Conservation (phyloP, 2,113 vertebrate genomes). For the Cephalophus harveyi region DNA sequence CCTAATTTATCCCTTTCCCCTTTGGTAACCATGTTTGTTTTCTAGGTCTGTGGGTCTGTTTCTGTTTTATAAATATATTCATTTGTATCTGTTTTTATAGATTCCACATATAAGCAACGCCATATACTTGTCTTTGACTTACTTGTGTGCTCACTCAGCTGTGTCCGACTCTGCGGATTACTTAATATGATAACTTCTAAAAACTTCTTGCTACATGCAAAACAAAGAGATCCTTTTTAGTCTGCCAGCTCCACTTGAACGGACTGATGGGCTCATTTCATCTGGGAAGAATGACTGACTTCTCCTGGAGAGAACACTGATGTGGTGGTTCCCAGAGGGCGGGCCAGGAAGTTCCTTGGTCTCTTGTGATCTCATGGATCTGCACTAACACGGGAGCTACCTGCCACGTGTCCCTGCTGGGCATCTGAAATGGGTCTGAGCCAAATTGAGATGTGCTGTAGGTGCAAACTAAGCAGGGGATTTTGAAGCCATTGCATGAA, state of each 20-base stretch:
- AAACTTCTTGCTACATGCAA: background rate
- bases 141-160: background rate
- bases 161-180: accelerated
- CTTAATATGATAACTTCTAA: background rate
- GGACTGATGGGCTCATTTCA: background rate
- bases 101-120: background rate
- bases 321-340: background rate
- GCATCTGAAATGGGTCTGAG: background rate
- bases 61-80: background rate
- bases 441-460: accelerated
- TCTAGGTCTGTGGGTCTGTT: too few species aligned
- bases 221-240: background rate
- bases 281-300: background rate
- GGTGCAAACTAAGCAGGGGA: background rate
- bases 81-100: background rate
- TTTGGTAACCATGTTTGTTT: too few species aligned
- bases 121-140: background rate
- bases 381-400: accelerated
- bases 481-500: background rate
- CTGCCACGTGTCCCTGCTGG: accelerated
- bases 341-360: too few species aligned
- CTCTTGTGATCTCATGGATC: background rate
- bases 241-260: background rate
- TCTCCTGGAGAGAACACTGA: background rate
- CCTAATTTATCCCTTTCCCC: too few species aligned